Evolutionary conservation across 2,888 invertebrate genomes (phyloP), one percentile per base, ranked within the genome.

Genomic region (Torymus tubicola): DNA sequence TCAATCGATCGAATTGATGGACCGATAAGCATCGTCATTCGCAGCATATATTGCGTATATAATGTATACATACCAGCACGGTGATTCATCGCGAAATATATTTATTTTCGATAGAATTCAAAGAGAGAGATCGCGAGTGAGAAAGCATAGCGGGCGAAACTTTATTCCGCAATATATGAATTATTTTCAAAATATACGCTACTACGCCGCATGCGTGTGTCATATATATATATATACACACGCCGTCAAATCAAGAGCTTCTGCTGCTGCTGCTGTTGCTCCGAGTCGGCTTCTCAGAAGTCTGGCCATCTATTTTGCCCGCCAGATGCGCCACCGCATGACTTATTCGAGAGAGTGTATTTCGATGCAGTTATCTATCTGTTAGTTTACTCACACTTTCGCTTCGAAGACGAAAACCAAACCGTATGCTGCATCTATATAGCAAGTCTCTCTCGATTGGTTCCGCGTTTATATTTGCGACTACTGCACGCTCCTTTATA

Each of bases 331-430:
- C 31, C 42, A 3, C 42, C 53, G 73, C 78, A 61, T 58, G 73
- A 31, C 52, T 65, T 18, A 31, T 31, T 31, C 31, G 31, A 8
- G 72, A n/a, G n/a, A n/a, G n/a, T 14, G 67, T 60, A 78, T 79
- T 80, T 31, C 58, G 70, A 80, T 73, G 80, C 75, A 75, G 60
- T 72, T 80, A 67, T 75, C 57, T 60, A 55, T 60, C 74, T 8
- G 12, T 8, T 16, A 4, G 52, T 24, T 12, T 64, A 53, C 14
- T n/a, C n/a, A n/a, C n/a, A n/a, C n/a, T n/a, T n/a, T n/a, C n/a
- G n/a, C n/a, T n/a, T 12, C 24, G n/a, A 13, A 31, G 71, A 80
- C 57, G 80, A 76, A 72, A 76, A 67, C 61, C 78, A 74, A 74
- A 16, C 24, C 42, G n/a, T 50, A 60, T 50, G 42, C 58, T 57